Base-by-base conservation (phyloP, 2,888 invertebrate genomes). In the Saturnia japonica region DNA sequence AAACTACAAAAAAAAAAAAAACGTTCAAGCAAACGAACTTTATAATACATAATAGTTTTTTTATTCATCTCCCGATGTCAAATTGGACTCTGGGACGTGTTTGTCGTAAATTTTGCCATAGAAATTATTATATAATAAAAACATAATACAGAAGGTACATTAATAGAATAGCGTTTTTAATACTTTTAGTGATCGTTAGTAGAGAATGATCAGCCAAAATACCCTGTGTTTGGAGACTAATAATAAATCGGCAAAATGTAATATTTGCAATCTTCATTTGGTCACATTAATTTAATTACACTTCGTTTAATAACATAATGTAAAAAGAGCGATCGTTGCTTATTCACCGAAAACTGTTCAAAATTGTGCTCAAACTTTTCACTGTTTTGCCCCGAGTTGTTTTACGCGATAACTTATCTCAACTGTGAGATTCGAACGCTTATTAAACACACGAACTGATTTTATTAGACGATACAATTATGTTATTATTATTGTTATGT, bases 391-490 rank as follows among this genome's bases (percentile, higher is more conserved):
- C 34, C 14, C 11, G 57, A 60, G 25, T 28, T 60, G 16, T 14
- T 28, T 25, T 60, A 60, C 51, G 57, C 19, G 1, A 16, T 42
- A 19, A n/a, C 8, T 40, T n/a, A n/a, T 12, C 66, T 42, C 42
- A 57, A 67, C 70, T 70, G 67, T 70, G 28, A 16, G 28, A 43
- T 4, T 40, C n/a, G 1, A 54, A 54, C 76, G 72, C 74, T 76
- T 72, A 81, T 81, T 80, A 82, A 77, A 77, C 73, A 76, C 80
- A 80, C 79, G 84, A 80, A 80, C 75, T 71, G 78, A 80, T 81
- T 60, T 80, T 74, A 77, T 76, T 74, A 71, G 42, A 19, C 25
- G 79, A 81, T 80, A 78, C 71, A 71, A 73, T 75, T 74, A 77
- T 67, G 67, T 42, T 19, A 67, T 70, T 70, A 70, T n/a, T 4